Conservation (phyloP, 2,113 vertebrate species). For the Carassius gibelio region DNA sequence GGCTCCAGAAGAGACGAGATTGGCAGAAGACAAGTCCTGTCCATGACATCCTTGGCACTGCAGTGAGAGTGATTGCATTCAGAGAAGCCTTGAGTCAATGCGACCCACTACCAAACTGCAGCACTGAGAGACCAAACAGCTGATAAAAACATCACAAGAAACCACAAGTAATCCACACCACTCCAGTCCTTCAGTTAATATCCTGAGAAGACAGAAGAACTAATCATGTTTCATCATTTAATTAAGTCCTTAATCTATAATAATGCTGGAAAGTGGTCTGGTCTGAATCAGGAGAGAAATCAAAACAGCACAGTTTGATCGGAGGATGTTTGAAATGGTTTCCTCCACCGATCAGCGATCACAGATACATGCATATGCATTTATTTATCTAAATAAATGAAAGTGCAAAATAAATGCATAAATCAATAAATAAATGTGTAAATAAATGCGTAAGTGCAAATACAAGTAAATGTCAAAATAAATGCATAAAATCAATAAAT, state of each 20-base stretch:
- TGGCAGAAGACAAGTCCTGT: neutral
- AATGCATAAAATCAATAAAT: neutral
- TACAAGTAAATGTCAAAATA: too few species aligned
- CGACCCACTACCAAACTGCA: too few species aligned
- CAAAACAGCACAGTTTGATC: neutral
- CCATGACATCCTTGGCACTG: neutral
- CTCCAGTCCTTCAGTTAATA: neutral
- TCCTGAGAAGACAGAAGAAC: too few species aligned
- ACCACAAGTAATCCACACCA: neutral
- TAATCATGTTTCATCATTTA: too few species aligned
- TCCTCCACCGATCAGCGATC: neutral
- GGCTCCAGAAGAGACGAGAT: conserved; percentile 2
- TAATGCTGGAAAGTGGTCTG: too few species aligned
- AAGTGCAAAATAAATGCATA: neutral
- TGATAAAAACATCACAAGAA: too few species aligned
- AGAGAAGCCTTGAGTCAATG: neutral
- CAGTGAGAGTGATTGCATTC: neutral
- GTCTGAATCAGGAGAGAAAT: too few species aligned
- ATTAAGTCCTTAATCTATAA: too few species aligned
- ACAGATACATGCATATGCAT: neutral
- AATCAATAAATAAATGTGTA: neutral
- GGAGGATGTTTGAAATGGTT: neutral
- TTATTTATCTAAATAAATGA: neutral
- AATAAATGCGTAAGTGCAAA: neutral
- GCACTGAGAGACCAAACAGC: neutral